phyloP scores from a whole-genome alignment of 2,797 vertebrate genomes.

The Poecilia velifera region DNA sequence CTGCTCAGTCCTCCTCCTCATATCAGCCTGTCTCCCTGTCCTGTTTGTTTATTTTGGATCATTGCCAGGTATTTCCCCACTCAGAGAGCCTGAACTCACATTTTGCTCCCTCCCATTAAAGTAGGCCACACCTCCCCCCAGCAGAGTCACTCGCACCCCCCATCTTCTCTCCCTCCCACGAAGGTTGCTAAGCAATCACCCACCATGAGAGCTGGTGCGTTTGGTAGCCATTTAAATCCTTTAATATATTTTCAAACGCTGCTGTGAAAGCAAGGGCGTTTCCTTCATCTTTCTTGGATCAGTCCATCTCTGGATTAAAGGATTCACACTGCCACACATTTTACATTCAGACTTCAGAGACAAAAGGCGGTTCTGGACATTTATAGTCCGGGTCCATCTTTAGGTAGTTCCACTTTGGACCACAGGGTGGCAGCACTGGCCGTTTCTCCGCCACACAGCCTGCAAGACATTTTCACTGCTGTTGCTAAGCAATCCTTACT shows the following conservation, averaged over 20 bases:
- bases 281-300: slow-evolving; percentile 8
- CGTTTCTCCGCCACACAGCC: slow-evolving; percentile 56
- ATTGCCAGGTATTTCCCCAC: slow-evolving; percentile 82
- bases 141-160: slow-evolving; percentile 25
- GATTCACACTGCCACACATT: slow-evolving; percentile 10
- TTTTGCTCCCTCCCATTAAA: slow-evolving; percentile 57
- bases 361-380: slow-evolving; percentile 16
- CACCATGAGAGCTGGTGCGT: slow-evolving; percentile 61
- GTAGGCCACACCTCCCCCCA: slow-evolving; percentile 20
- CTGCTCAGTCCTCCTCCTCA: slow-evolving; percentile 29
- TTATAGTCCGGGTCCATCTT: background rate
- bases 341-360: slow-evolving; percentile 1
- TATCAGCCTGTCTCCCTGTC: slow-evolving; percentile 19
- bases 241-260: slow-evolving; percentile 63
- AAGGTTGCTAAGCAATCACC: slow-evolving; percentile 78
- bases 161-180: slow-evolving; percentile 54
- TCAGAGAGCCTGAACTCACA: slow-evolving; percentile 66
- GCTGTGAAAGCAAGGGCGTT: slow-evolving; percentile 33
- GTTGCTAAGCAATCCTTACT: slow-evolving; percentile 81
- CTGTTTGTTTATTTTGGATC: slow-evolving; percentile 79
- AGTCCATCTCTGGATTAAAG: slow-evolving; percentile 2
- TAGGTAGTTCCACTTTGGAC: slow-evolving; percentile 32
- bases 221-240: slow-evolving; percentile 71
- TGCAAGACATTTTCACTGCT: slow-evolving; percentile 58
- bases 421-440: slow-evolving; percentile 75